Evolutionary conservation across 2,113 vertebrate genomes (phyloP).

Genomic region (Desmodus rotundus): DNA sequence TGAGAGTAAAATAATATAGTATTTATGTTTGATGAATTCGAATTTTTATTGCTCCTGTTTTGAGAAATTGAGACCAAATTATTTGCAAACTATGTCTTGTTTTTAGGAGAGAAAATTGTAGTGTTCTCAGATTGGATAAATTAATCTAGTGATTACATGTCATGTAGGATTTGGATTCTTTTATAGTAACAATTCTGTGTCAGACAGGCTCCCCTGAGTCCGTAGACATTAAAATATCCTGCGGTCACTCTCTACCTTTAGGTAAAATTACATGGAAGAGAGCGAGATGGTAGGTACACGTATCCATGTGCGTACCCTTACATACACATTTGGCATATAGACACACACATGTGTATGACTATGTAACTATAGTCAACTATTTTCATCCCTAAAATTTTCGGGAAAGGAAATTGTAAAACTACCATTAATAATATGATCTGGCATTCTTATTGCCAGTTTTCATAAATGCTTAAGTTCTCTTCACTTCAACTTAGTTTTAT

Average conservation of each 20-base stretch:
- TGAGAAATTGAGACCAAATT: slow-evolving; percentile 40
- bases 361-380: background rate
- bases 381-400: slow-evolving; percentile 8
- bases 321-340: background rate
- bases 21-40: slow-evolving; percentile 6
- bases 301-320: background rate
- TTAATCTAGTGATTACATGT: slow-evolving; percentile 24
- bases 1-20: background rate
- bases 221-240: background rate
- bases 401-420: background rate
- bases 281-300: background rate
- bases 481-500: background rate
- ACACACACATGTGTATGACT: background rate
- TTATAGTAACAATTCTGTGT: background rate
- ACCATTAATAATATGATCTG: background rate
- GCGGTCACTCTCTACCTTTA: background rate
- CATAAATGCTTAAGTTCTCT: slow-evolving; percentile 1
- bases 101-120: slow-evolving; percentile 21
- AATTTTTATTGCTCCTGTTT: slow-evolving; percentile 27
- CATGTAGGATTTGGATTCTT: slow-evolving; percentile 37
- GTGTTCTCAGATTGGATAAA: slow-evolving; percentile 3
- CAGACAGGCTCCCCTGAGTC: background rate
- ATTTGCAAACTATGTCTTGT: slow-evolving; percentile 40
- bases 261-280: background rate
- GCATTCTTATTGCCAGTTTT: background rate